phyloP scores from a whole-genome alignment of 1,140 invertebrate species.

The Brachionus plicatilis region DNA sequence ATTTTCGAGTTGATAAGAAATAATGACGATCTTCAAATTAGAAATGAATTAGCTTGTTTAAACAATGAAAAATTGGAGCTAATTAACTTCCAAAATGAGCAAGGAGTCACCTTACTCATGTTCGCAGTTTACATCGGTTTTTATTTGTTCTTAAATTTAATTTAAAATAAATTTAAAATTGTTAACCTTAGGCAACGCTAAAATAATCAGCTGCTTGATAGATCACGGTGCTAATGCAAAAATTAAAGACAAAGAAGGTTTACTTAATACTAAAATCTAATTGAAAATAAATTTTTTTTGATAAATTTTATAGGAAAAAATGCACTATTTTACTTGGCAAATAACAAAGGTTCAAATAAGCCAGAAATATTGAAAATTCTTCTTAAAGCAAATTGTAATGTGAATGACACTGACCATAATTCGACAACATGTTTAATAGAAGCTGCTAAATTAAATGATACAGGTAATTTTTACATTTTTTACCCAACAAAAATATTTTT shows the following conservation, averaged over 20 bases:
- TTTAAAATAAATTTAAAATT: background rate
- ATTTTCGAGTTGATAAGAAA: background rate
- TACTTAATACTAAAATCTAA: background rate
- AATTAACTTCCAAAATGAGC: background rate
- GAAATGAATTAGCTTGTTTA: background rate
- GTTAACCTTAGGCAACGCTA: background rate
- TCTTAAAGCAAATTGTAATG: background rate
- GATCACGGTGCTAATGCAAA: background rate
- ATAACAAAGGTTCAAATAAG: background rate
- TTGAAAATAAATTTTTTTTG: background rate
- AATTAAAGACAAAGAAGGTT: background rate
- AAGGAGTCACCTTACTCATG: background rate
- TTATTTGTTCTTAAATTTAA: background rate
- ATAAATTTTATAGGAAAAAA: background rate
- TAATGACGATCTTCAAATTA: background rate
- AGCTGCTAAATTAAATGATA: background rate
- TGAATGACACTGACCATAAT: background rate
- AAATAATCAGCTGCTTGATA: background rate
- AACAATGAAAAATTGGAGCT: background rate
- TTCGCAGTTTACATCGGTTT: background rate
- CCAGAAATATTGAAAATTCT: background rate
- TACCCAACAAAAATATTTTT: too few relatives aligned
- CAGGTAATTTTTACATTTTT: background rate
- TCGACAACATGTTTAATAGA: background rate
- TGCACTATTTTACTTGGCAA: background rate